Conservation (phyloP, 2,888 invertebrate species). For the Clivina fossor region DNA sequence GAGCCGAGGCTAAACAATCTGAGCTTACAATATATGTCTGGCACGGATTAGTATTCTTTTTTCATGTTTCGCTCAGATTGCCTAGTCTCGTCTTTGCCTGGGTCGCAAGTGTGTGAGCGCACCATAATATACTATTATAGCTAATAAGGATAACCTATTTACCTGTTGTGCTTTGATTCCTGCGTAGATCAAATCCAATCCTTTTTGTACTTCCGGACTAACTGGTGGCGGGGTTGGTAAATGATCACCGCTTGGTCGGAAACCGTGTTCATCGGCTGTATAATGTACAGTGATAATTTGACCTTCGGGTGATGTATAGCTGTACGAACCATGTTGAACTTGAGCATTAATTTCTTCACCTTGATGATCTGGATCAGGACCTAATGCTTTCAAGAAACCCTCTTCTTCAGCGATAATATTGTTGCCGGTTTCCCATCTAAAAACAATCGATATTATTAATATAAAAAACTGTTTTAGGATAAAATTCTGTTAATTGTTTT, state of each 20-base stretch:
- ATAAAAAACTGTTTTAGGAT: no score
- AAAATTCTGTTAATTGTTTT: no score
- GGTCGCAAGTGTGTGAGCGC: no score
- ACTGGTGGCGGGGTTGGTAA: constrained; percentile 83
- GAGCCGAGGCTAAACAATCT: no score
- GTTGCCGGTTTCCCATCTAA: constrained; percentile 81
- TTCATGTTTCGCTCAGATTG: no score
- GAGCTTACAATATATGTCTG: no score
- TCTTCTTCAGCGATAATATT: constrained; percentile 77
- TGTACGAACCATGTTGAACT: constrained; percentile 77
- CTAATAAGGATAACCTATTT: constrained; percentile 29
- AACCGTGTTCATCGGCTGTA: constrained; percentile 80
- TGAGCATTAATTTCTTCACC: constrained; percentile 69
- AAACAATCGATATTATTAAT: constrained; percentile 31
- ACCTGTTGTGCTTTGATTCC: constrained; percentile 72
- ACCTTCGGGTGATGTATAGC: constrained; percentile 79
- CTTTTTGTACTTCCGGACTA: constrained; percentile 82
- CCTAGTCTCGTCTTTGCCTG: no score
- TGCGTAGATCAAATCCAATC: constrained; percentile 82
- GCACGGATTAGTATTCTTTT: no score
- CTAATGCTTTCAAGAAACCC: constrained; percentile 68
- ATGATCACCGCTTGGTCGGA: constrained; percentile 79
- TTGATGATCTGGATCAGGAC: constrained; percentile 52
- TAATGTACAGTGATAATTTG: constrained; percentile 74
- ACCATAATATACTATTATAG: no score